phyloP scores from a whole-genome alignment of 2,888 invertebrate genomes.

The Meteorus colon region DNA sequence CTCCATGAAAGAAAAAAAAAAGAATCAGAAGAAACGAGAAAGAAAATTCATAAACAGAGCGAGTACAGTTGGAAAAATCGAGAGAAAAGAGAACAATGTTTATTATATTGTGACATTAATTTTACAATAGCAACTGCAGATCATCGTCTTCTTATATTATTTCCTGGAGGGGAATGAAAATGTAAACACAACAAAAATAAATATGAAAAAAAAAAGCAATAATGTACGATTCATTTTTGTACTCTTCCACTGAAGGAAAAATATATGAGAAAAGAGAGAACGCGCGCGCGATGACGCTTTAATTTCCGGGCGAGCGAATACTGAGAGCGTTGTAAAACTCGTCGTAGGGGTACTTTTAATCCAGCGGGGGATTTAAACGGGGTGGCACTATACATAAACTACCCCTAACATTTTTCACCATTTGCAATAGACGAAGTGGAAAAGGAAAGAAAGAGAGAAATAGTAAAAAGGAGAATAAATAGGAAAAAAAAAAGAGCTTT shows the following conservation, averaged over 20 bases:
- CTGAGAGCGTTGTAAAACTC: conserved; percentile 29
- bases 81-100: conserved; percentile 10
- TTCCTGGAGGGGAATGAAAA: neutral
- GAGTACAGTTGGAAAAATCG: neutral
- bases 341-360: conserved; percentile 31
- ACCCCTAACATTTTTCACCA: conserved; percentile 14
- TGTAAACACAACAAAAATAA: conserved; percentile 4
- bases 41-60: neutral
- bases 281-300: conserved; percentile 1
- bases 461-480: neutral
- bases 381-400: neutral
- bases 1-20: neutral
- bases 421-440: neutral
- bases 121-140: conserved; percentile 17
- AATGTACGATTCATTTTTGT: conserved; percentile 23
- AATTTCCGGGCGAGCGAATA: conserved; percentile 32
- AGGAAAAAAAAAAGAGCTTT: neutral
- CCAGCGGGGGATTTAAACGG: neutral
- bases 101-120: conserved; percentile 18
- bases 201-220: neutral
- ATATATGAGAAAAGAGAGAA: neutral
- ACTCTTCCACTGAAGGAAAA: conserved; percentile 30
- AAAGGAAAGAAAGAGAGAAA: neutral
- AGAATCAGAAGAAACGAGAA: neutral
- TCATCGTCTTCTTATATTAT: conserved; percentile 16